Evolutionary conservation across 2,113 vertebrate genomes (phyloP).

Genomic region (Rhinolophus sinicus): DNA sequence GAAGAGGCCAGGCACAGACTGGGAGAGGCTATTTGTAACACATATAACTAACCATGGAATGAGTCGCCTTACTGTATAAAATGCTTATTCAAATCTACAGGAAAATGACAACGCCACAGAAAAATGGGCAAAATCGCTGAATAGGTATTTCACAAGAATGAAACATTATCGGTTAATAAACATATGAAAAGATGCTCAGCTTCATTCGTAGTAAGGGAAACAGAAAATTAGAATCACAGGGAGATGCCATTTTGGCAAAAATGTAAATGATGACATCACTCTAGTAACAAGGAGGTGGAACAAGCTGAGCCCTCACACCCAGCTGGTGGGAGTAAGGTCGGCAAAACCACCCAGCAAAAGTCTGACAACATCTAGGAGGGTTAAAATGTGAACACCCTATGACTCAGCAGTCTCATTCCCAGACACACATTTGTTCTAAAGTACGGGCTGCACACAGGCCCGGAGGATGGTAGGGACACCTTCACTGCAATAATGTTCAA

Average conservation of each 20-base stretch:
- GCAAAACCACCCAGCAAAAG: neutral
- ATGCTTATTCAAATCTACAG: neutral
- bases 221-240: neutral
- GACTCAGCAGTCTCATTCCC: neutral
- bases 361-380: neutral
- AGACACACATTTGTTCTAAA: neutral
- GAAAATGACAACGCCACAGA: neutral
- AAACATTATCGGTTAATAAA: neutral
- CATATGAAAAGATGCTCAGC: neutral
- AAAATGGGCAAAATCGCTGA: neutral
- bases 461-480: fast-evolving
- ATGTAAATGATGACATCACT: neutral
- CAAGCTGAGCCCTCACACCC: neutral
- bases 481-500: neutral
- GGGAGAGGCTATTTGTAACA: neutral
- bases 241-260: neutral
- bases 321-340: neutral
- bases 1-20: neutral
- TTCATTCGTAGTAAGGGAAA: neutral
- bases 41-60: neutral
- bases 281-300: neutral
- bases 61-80: neutral
- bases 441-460: fast-evolving
- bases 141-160: neutral
- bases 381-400: neutral